phyloP scores from a whole-genome alignment of 2,888 invertebrate species.

The Xanthostigma xanthostigma region DNA sequence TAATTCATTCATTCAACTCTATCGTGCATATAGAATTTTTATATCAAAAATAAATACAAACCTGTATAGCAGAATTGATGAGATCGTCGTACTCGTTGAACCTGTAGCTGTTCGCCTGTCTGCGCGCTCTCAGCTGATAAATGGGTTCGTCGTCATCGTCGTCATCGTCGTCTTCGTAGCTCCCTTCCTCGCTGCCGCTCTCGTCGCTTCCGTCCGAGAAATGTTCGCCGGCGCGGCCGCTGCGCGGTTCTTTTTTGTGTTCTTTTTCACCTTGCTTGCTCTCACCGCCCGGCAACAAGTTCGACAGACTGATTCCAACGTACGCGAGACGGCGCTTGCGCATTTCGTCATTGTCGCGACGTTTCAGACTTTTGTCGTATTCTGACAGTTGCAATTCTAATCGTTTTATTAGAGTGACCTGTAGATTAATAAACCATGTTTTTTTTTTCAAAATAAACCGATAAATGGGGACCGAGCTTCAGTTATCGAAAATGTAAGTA shows the following conservation, averaged over 20 bases:
- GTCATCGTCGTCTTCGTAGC: constrained; percentile 18
- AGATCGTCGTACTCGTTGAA: constrained; percentile 91
- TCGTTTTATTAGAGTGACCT: constrained; percentile 51
- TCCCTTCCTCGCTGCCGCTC: constrained; percentile 14
- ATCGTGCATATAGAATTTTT: too few species aligned
- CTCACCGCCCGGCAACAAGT: constrained; percentile 36
- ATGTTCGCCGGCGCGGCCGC: constrained; percentile 17
- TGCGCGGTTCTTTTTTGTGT: constrained; percentile 22
- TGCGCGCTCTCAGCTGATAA: constrained; percentile 69
- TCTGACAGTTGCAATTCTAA: constrained; percentile 61
- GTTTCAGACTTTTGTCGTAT: constrained; percentile 56
- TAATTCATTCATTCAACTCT: too few species aligned
- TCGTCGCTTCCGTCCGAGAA: constrained; percentile 18
- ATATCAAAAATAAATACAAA: constrained; percentile 14
- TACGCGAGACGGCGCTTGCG: constrained; percentile 55
- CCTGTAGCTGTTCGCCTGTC: constrained; percentile 65
- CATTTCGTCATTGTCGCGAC: constrained; percentile 47
- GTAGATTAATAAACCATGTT: constrained; percentile 13
- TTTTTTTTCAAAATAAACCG: too few species aligned
- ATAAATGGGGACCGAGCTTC: too few species aligned
- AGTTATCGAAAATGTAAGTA: too few species aligned
- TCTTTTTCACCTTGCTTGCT: constrained; percentile 23
- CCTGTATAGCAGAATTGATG: constrained; percentile 81
- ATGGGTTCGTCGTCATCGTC: constrained; percentile 57
- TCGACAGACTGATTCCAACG: constrained; percentile 59